Conservation (phyloP, 2,113 vertebrate genomes). For the Podarcis cretensis region DNA sequence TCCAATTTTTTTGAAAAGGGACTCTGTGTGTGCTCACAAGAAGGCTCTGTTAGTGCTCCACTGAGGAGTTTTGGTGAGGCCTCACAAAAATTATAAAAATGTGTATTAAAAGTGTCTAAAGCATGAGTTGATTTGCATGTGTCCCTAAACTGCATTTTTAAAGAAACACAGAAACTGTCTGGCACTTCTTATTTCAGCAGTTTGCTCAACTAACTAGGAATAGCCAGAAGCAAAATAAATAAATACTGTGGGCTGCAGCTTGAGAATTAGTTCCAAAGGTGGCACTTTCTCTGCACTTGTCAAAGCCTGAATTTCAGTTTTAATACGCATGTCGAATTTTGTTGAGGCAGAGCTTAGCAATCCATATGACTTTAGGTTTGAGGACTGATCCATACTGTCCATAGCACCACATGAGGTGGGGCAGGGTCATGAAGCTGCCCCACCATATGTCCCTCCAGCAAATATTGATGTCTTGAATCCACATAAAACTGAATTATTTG, state of each 20-base stretch:
- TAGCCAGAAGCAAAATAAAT: constrained; percentile 19
- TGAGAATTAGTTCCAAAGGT: constrained; percentile 17
- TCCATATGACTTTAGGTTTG: neutral
- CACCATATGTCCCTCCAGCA: neutral
- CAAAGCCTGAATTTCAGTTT: neutral
- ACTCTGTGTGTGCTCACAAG: neutral
- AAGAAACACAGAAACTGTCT: neutral
- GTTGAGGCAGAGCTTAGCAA: neutral
- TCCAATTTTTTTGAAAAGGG: neutral
- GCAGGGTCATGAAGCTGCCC: too few species aligned
- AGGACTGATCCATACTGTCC: neutral
- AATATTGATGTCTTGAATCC: neutral
- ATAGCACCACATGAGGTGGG: too few species aligned
- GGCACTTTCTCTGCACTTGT: neutral
- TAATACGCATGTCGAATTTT: neutral
- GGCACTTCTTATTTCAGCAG: constrained; percentile 12
- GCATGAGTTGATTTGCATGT: too few species aligned
- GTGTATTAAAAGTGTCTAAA: neutral
- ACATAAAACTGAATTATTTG: neutral
- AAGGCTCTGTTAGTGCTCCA: neutral
- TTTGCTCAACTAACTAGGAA: constrained; percentile 35
- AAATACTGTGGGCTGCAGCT: neutral
- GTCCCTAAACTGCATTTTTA: neutral
- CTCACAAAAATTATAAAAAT: neutral
- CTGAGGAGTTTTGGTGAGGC: neutral